Base-by-base conservation (phyloP, 2,888 invertebrate species). In the Camptogramma bilineatum region DNA sequence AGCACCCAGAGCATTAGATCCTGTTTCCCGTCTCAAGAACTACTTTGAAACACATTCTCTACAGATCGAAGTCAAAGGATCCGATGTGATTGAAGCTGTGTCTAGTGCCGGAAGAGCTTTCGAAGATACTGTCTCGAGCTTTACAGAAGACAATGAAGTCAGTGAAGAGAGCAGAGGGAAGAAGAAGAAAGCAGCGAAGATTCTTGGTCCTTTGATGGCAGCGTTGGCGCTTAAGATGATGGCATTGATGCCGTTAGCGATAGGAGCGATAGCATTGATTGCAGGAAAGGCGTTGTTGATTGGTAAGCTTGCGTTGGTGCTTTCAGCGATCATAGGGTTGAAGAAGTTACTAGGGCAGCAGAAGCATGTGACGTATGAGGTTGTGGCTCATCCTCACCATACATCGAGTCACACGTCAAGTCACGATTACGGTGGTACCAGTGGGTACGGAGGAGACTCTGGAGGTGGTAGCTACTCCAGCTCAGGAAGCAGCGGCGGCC, bases 351-450 rank as follows among this genome's bases (percentile, higher is more conserved):
- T 97, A 72, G 95, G 96, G 1, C 95, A 96, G 80, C 96, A 96
- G 88, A 97, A 97, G 82, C 97, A 97, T 81, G 97, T 97, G 70
- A 97, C 97, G 4, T 97, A 97, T 82, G 97, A 97, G 83, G 97
- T 97, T 39, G 97, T 97, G 0, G 95, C 97, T 0, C 97, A 97
- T 85, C 97, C 97, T 58, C 97, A 97, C 78, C 97, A 97, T 84
- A 94, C 95, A 66, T 93, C 95, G 71, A 94, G 95, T 67, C 94
- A 95, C 65, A 94, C 95, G 61, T 95, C 96, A 71, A 95, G 96
- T 76, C 96, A 96, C 31, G 94, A 94, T 18, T 84, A 84, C 46
- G 93, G 93, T 42, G 95, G 94, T 16, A 94, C 94, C n/a, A 94
- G 94, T 71, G 95, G 95, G 4, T 95, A 95, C 70, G 95, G 95